Conservation (phyloP, 1,140 invertebrate species). For the Holcopasites calliopsidis region DNA sequence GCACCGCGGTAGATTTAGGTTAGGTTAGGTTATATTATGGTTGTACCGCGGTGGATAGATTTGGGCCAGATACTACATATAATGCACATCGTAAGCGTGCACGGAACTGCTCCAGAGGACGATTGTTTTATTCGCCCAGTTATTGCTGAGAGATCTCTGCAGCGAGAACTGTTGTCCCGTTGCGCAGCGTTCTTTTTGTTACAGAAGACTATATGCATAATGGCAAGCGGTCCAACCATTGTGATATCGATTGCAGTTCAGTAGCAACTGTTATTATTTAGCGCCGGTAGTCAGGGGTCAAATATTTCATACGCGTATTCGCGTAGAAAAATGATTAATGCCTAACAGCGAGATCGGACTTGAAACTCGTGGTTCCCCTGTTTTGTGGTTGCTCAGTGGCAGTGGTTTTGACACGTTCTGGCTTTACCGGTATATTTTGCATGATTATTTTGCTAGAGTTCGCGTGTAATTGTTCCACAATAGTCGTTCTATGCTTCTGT, state of each 20-base stretch:
- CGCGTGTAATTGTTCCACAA: constrained; percentile 10
- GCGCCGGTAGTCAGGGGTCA: too few species aligned
- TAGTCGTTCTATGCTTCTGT: background rate
- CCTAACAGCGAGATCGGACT: background rate
- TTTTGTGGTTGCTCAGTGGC: background rate
- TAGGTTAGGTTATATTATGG: constrained; percentile 49
- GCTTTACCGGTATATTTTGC: background rate
- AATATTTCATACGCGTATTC: too few species aligned
- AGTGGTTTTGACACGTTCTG: background rate
- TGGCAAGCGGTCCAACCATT: too few species aligned
- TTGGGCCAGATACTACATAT: too few species aligned
- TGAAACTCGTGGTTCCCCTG: background rate
- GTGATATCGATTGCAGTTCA: too few species aligned
- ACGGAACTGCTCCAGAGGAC: constrained; percentile 10
- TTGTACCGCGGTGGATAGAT: too few species aligned
- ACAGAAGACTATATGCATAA: too few species aligned
- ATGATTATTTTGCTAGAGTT: constrained; percentile 22
- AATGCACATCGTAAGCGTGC: constrained; percentile 1
- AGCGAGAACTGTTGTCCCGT: too few species aligned
- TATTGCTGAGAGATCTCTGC: too few species aligned
- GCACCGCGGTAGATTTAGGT: constrained; percentile 59
- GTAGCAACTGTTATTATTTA: too few species aligned
- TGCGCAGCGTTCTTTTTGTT: too few species aligned
- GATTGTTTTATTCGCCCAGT: too few species aligned
- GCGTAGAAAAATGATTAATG: background rate